A percentile compares a stretch with the other conserved stretches of the same genome.
Evolutionary conservation across 2,797 vertebrate genomes (phyloP).

Genomic region (Natrix natrix): DNA sequence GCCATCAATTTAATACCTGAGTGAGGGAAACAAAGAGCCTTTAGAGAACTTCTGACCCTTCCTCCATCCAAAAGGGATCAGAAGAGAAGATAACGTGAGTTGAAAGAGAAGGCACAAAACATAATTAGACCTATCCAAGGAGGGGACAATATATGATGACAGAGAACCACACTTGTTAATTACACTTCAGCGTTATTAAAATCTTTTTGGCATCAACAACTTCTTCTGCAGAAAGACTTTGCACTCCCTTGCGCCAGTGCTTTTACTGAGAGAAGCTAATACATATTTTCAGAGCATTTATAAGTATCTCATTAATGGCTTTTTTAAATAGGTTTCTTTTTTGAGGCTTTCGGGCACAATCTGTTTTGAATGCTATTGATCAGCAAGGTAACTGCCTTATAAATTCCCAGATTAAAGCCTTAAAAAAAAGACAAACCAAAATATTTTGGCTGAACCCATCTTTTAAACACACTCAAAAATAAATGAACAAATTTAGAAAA

Average conservation of each 20-base stretch:
- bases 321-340: background rate
- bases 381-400: background rate
- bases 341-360: background rate
- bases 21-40: slow-evolving; percentile 69
- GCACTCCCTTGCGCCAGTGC: background rate
- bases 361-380: background rate
- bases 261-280: background rate
- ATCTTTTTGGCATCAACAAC: background rate
- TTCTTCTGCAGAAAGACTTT: background rate
- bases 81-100: slow-evolving; percentile 63
- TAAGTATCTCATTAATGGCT: background rate
- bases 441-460: background rate
- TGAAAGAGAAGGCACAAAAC: slow-evolving; percentile 61
- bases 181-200: slow-evolving; percentile 32
- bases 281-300: background rate
- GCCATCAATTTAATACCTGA: slow-evolving; percentile 71
- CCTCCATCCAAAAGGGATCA: slow-evolving; percentile 47
- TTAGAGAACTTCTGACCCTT: slow-evolving; percentile 59
- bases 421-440: background rate
- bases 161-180: slow-evolving; percentile 41
- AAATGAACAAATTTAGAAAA: background rate
- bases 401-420: background rate
- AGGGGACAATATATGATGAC: slow-evolving; percentile 62
- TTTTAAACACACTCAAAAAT: background rate
- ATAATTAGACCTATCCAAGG: slow-evolving; percentile 67